Conservation (phyloP, 2,113 vertebrate species). For the Siniperca chuatsi region DNA sequence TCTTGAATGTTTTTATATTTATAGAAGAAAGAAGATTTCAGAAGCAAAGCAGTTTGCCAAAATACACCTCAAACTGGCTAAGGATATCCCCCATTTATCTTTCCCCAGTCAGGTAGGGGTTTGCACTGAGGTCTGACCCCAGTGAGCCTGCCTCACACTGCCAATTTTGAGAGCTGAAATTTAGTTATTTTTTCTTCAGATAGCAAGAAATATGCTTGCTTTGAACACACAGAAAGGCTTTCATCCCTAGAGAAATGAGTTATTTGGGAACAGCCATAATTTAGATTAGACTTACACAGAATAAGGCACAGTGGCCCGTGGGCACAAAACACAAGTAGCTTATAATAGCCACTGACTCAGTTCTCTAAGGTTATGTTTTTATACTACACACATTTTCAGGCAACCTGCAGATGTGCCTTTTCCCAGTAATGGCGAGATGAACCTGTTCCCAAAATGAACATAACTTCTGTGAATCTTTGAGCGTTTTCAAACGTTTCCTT, state of each 20-base stretch:
- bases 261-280: slow-evolving; percentile 7
- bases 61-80: not conserved
- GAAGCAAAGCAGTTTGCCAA: not conserved
- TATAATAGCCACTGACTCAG: slow-evolving; percentile 33
- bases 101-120: not conserved
- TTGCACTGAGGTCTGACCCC: slow-evolving; percentile 6
- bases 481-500: not conserved
- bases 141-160: not conserved
- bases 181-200: slow-evolving; percentile 3
- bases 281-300: slow-evolving; percentile 18
- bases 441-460: not conserved
- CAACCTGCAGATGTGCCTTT: not conserved
- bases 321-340: slow-evolving; percentile 15
- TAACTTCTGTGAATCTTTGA: not conserved
- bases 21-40: not conserved
- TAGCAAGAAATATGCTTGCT: not conserved
- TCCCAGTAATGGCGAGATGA: not conserved
- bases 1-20: slow-evolving; percentile 12
- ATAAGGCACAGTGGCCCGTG: not conserved
- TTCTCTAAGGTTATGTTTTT: slow-evolving; percentile 9
- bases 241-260: slow-evolving; percentile 21
- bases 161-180: slow-evolving; percentile 18
- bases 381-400: not conserved
- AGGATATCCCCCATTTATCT: not conserved
- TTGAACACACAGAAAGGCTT: slow-evolving; percentile 8